Evolutionary conservation across 2,113 vertebrate genomes (phyloP), one percentile per base, ranked within the genome.

Genomic region (Cromileptes altivelis): DNA sequence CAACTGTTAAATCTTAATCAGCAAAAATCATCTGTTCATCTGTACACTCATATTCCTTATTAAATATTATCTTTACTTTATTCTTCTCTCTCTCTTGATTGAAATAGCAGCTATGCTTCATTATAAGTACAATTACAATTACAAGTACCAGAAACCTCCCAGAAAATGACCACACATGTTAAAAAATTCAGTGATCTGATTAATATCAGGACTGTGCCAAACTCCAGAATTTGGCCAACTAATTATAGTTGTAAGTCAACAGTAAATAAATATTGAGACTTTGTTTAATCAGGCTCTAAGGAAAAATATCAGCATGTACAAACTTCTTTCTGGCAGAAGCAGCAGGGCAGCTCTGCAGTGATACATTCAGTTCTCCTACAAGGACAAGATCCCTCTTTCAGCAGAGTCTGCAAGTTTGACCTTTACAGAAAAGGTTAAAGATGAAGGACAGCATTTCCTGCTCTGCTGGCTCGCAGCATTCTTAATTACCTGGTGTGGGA

Each of bases 341-440:
- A 83, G 68, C 21, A 23, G 6, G 65, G 75, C 52, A 30, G 61
- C 56, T 76, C 50, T 33, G 37, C 74, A 70, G 64, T 27, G 78
- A 75, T 58, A 69, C 50, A 60, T 56, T 50, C 45, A 37, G 42
- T 63, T 70, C 27, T 61, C 5, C 33, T 27, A 56, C 70, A 33
- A 76, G 72, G 67, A 62, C 70, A 57, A 27, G 45, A 75, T 23
- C 17, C 6, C 25, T 78, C 3, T 49, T 68, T 64, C 13, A 64
- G 25, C 58, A 3, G 19, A 53, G 53, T 64, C 37, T 64, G 60
- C 64, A 14, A 57, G 78, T 78, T 42, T 89, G 76, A 81, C 89
- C 89, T 92, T 87, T 87, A 67, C 52, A 65, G 45, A 85, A 88
- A 91, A 83, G 84, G 80, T 73, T 78, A 76, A 58, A 72, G 52